Base-by-base conservation (phyloP, 2,888 invertebrate genomes). In the Parnassius apollo region DNA sequence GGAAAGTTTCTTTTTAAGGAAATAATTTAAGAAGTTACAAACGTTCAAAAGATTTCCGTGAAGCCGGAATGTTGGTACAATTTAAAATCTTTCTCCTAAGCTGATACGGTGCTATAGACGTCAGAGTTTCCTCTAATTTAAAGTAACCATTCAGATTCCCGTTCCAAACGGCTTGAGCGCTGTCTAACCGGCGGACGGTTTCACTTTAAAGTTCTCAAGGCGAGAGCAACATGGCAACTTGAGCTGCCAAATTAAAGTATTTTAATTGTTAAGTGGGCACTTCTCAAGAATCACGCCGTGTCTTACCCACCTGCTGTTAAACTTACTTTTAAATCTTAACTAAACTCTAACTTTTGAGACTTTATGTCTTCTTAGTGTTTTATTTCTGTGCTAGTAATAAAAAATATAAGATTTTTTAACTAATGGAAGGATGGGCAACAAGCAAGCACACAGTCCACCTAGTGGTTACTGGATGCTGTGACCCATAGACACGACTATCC, bases 81-180 rank as follows among this genome's bases (percentile, higher is more conserved):
- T n/a, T 55, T 13, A 44, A 54, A 58, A 58, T 54, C 49, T 49
- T 57, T 44, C 46, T 53, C 46, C 13, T 22, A 13, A 62, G 50
- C 56, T 54, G 58, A 22, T 56, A 42, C 46, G 22, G 48, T 42
- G 51, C 49, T 18, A 42, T 12, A 12, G 52, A 70, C 64, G 62
- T 61, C 67, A 67, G 66, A 68, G 68, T 71, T 72, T 70, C 62
- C 63, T 71, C 68, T 71, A 69, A 73, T 69, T 71, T 66, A 66
- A 61, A 71, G 70, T 71, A 70, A 72, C 73, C 74, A 77, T 76
- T 74, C 65, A 65, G 68, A 73, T 74, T 75, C 72, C 74, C 75
- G 70, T 74, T 72, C 68, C 62, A 66, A 70, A 69, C 68, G 62
- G 61, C 62, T 66, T 59, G 42, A 42, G 22, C 63, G 60, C 62